Conservation (phyloP, 2,888 invertebrate genomes). For the Adela reaumurella region DNA sequence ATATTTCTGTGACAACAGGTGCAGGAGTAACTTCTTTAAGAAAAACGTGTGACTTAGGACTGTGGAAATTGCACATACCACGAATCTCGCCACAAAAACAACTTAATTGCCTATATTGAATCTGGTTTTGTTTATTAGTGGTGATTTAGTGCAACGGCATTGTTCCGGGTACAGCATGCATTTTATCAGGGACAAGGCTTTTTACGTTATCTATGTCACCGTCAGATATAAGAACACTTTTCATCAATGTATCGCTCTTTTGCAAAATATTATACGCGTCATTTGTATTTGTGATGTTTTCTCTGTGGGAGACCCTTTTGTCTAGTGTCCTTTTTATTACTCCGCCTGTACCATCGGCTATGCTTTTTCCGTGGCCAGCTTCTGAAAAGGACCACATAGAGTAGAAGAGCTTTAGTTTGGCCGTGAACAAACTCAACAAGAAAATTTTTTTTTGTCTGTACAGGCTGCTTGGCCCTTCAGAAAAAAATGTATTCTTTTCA, state of each 20-base stretch:
- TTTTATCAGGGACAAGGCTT: conserved; percentile 5
- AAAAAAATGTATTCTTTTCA: conserved; percentile 9
- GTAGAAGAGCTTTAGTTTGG: conserved; percentile 6
- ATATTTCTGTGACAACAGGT: too few relatives aligned
- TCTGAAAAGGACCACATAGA: conserved; percentile 16
- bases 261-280: neutral
- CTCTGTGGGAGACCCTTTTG: too few relatives aligned
- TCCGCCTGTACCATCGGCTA: too few relatives aligned
- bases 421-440: conserved; percentile 7
- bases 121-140: conserved; percentile 2
- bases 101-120: conserved; percentile 5
- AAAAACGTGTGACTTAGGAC: too few relatives aligned
- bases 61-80: neutral
- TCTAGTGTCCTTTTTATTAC: too few relatives aligned
- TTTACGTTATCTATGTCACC: conserved; percentile 2
- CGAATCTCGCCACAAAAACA: conserved; percentile 6
- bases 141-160: conserved; percentile 6
- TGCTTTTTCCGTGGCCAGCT: neutral
- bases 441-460: conserved; percentile 15
- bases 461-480: conserved; percentile 15
- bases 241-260: conserved; percentile 6
- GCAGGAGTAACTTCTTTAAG: too few relatives aligned
- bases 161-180: conserved; percentile 6
- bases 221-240: conserved; percentile 3
- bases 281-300: too few relatives aligned